Evolutionary conservation across 2,888 invertebrate species (phyloP).

Genomic region (Pseudoips prasinana): DNA sequence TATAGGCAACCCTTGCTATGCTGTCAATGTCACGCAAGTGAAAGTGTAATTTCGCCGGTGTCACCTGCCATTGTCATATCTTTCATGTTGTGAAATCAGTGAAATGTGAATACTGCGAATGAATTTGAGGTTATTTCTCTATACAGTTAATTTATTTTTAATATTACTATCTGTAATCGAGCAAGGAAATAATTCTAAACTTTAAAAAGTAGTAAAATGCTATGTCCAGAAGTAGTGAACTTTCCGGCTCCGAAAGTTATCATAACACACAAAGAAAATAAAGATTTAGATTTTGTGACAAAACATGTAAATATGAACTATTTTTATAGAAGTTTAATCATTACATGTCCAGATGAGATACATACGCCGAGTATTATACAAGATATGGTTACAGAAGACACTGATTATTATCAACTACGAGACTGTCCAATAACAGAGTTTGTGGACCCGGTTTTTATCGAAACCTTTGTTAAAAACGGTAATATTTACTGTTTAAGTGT

Average conservation of each 20-base stretch:
- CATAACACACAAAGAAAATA: constrained; percentile 37
- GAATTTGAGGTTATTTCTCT: too few relatives aligned
- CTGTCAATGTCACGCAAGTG: too few relatives aligned
- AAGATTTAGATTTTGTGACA: constrained; percentile 38
- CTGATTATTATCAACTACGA: constrained; percentile 58
- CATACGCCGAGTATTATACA: constrained; percentile 49
- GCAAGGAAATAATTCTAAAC: too few relatives aligned
- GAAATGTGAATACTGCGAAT: too few relatives aligned
- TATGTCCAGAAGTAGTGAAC: constrained; percentile 65
- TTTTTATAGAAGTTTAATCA: constrained; percentile 63
- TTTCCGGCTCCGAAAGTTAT: constrained; percentile 64
- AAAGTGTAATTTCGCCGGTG: too few relatives aligned
- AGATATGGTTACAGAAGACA: constrained; percentile 55
- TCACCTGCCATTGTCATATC: too few relatives aligned
- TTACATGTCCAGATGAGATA: constrained; percentile 67
- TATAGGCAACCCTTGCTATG: too few relatives aligned
- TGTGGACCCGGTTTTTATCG: constrained; percentile 54
- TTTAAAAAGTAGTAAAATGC: constrained; percentile 18
- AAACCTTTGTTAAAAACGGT: constrained; percentile 63
- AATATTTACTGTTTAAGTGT: constrained; percentile 54
- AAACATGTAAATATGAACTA: constrained; percentile 50
- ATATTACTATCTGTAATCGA: too few relatives aligned
- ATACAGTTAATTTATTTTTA: too few relatives aligned
- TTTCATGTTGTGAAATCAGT: too few relatives aligned
- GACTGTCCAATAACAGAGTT: constrained; percentile 55